Conservation (phyloP, 2,888 invertebrate species). For the Dasypolia templi region DNA sequence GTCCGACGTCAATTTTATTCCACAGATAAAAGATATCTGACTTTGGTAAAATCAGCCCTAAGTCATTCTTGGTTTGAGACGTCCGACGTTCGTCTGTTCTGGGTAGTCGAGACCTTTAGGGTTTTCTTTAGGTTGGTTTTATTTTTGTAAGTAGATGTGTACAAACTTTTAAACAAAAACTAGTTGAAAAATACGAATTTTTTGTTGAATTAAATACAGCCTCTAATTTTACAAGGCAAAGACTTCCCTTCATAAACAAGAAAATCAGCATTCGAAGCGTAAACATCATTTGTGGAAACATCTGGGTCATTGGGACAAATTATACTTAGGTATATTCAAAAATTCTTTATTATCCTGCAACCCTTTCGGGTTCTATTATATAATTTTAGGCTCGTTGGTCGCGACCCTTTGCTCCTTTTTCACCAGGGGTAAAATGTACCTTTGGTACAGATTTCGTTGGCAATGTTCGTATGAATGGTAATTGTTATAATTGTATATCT, state of each 20-base stretch:
- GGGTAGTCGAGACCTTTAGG: neutral
- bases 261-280: neutral
- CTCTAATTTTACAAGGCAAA: neutral
- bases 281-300: constrained; percentile 8
- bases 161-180: neutral
- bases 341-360: constrained; percentile 7
- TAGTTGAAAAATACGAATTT: neutral
- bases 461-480: neutral
- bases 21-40: no score
- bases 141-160: neutral
- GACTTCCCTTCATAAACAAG: neutral
- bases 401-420: constrained; percentile 4
- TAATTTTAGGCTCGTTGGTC: constrained; percentile 21
- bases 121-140: neutral
- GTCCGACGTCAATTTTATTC: no score
- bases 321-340: neutral
- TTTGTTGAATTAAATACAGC: neutral
- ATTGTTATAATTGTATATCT: neutral
- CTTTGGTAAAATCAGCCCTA: no score
- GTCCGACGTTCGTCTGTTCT: neutral
- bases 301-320: constrained; percentile 21
- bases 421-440: neutral
- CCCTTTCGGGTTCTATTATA: constrained; percentile 12
- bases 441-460: neutral
- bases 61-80: neutral